Evolutionary conservation across 1,140 invertebrate genomes (phyloP).

Genomic region (Caenorhabditis briggsae): DNA sequence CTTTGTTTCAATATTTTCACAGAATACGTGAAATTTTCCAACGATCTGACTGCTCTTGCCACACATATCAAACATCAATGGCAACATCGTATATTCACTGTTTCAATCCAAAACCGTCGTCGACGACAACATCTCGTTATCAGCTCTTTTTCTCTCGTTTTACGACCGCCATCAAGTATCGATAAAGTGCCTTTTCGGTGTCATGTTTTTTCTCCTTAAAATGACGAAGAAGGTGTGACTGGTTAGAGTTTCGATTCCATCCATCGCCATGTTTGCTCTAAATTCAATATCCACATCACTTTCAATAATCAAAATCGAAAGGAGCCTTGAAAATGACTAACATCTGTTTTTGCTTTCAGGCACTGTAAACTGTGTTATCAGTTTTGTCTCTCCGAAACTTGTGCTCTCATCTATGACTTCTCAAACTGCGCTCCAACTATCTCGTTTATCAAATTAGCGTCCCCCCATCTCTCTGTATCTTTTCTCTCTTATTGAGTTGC

Average conservation of each 20-base stretch:
- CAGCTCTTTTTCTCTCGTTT: constrained; percentile 1
- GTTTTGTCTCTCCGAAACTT: constrained; percentile 50
- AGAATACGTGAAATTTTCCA: neutral
- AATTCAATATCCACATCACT: constrained; percentile 22
- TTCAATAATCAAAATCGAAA: constrained; percentile 31
- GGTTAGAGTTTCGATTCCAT: neutral
- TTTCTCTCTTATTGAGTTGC: constrained; percentile 36
- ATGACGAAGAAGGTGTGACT: constrained; percentile 38
- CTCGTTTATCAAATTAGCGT: constrained; percentile 52
- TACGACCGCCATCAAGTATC: constrained; percentile 42
- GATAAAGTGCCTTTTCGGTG: constrained; percentile 17
- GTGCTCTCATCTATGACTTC: constrained; percentile 47
- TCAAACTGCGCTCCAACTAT: constrained; percentile 33
- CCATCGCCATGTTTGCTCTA: constrained; percentile 27
- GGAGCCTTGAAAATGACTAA: neutral
- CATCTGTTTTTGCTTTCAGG: neutral
- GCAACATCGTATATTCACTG: constrained; percentile 38
- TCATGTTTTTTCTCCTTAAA: constrained; percentile 13
- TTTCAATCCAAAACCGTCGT: constrained; percentile 32
- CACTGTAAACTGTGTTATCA: constrained; percentile 26
- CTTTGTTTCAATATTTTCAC: neutral
- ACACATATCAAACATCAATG: constrained; percentile 53
- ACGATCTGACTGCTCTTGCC: neutral
- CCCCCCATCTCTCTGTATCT: constrained; percentile 23
- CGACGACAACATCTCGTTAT: constrained; percentile 45